A percentile compares a stretch with the other conserved stretches of the same genome.
phyloP scores from a whole-genome alignment of 2,888 invertebrate genomes.

The Saturnia pavonia region DNA sequence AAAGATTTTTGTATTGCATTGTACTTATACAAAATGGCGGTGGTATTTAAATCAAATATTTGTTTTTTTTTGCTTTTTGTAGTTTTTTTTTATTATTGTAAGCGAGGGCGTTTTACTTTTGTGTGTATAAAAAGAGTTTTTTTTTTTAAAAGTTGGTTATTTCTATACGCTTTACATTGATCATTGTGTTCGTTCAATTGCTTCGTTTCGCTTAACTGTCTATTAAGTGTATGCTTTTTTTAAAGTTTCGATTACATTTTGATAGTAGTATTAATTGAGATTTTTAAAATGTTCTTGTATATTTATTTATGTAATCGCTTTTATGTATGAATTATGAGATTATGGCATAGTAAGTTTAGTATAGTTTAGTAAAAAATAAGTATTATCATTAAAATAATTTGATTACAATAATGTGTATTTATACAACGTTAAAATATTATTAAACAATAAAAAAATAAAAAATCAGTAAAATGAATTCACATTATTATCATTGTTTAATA shows the following conservation, averaged over 20 bases:
- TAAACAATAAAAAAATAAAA: too few species aligned
- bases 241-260: slow-evolving; percentile 12
- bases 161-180: slow-evolving; percentile 6
- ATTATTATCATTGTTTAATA: too few species aligned
- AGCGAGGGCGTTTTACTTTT: slow-evolving; percentile 14
- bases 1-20: slow-evolving; percentile 13
- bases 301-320: not conserved
- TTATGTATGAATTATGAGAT: not conserved
- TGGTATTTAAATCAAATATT: slow-evolving; percentile 14
- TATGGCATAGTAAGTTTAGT: not conserved
- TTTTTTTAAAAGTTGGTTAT: not conserved
- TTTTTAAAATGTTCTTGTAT: not conserved
- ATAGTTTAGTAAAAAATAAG: too few species aligned
- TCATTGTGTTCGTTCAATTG: slow-evolving; percentile 8
- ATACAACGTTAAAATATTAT: too few species aligned
- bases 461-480: too few species aligned
- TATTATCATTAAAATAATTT: too few species aligned
- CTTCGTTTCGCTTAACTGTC: slow-evolving; percentile 1
- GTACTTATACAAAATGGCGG: slow-evolving; percentile 15
- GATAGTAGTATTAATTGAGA: not conserved
- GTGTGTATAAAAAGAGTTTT: not conserved
- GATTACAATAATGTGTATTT: too few species aligned
- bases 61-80: slow-evolving; percentile 12
- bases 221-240: slow-evolving; percentile 1
- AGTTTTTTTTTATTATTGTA: not conserved